Evolutionary conservation across 2,888 invertebrate species (phyloP).

Genomic region (Agriotes lineatus): DNA sequence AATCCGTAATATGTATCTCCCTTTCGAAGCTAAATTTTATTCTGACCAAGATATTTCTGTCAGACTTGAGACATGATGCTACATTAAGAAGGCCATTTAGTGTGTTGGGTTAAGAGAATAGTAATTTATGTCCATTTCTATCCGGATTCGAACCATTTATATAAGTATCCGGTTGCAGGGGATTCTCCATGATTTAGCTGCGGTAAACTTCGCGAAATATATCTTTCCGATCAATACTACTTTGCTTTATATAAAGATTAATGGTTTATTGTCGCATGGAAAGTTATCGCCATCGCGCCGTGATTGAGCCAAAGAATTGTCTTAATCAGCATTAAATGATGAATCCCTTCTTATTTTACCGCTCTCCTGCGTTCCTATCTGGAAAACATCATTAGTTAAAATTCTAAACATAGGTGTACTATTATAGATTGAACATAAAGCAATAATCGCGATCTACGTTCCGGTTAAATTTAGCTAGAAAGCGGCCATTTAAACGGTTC

Average conservation of each 20-base stretch:
- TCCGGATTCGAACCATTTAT: constrained; percentile 15
- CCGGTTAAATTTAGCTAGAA: background rate
- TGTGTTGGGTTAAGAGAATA: constrained; percentile 19
- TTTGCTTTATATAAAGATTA: constrained; percentile 13
- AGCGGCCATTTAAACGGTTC: background rate
- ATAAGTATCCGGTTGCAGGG: constrained; percentile 16
- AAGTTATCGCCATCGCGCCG: background rate
- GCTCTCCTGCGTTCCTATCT: background rate
- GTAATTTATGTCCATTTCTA: constrained; percentile 20
- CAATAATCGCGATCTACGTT: background rate
- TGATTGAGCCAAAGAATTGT: background rate
- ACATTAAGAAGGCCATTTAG: constrained; percentile 15
- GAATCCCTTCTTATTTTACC: background rate
- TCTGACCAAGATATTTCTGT: constrained; percentile 1
- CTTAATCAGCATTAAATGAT: no score
- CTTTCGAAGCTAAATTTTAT: background rate
- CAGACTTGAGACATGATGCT: constrained; percentile 1
- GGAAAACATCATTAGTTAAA: no score
- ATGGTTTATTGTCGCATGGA: background rate
- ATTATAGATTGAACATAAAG: no score
- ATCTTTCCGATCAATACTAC: constrained; percentile 16
- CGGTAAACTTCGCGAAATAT: constrained; percentile 11
- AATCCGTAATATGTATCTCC: no score
- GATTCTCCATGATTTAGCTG: constrained; percentile 10
- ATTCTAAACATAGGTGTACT: no score